Percentiles rank a stretch among this genome's conserved stretches.
Conservation (phyloP, 1,140 invertebrate genomes). For the Drosophila parabipectinata region DNA sequence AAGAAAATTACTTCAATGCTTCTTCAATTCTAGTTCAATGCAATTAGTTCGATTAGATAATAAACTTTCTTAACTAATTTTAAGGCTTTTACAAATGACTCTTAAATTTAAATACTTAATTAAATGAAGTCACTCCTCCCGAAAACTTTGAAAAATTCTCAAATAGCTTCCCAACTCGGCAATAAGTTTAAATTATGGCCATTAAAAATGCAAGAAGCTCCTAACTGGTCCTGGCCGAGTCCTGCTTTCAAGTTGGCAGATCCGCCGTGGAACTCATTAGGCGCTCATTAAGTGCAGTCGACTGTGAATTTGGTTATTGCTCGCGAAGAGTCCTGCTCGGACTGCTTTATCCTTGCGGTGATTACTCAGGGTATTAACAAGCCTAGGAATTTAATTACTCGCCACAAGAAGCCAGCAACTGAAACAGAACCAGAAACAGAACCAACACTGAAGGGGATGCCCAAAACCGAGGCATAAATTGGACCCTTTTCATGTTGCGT, state of each 20-base stretch:
- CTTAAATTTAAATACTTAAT: background rate
- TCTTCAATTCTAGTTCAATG: too few species aligned
- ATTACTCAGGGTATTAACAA: slow-evolving; percentile 48
- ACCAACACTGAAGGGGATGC: slow-evolving; percentile 20
- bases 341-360: slow-evolving; percentile 27
- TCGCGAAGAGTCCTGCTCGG: slow-evolving; percentile 17
- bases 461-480: slow-evolving; percentile 27
- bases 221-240: slow-evolving; percentile 12
- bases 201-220: slow-evolving; percentile 31
- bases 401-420: slow-evolving; percentile 16
- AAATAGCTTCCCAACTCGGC: background rate
- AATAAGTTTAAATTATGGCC: slow-evolving; percentile 17
- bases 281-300: slow-evolving; percentile 60
- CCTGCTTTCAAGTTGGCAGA: slow-evolving; percentile 2
- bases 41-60: too few species aligned
- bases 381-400: slow-evolving; percentile 52
- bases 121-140: background rate
- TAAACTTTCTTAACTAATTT: too few species aligned
- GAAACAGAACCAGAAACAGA: slow-evolving; percentile 13
- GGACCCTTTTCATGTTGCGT: slow-evolving; percentile 47
- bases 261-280: slow-evolving; percentile 53
- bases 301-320: slow-evolving; percentile 56
- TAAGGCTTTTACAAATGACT: background rate
- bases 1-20: too few species aligned
- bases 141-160: background rate